Conservation (phyloP, 2,797 vertebrate species). For the Sciurus vulgaris region DNA sequence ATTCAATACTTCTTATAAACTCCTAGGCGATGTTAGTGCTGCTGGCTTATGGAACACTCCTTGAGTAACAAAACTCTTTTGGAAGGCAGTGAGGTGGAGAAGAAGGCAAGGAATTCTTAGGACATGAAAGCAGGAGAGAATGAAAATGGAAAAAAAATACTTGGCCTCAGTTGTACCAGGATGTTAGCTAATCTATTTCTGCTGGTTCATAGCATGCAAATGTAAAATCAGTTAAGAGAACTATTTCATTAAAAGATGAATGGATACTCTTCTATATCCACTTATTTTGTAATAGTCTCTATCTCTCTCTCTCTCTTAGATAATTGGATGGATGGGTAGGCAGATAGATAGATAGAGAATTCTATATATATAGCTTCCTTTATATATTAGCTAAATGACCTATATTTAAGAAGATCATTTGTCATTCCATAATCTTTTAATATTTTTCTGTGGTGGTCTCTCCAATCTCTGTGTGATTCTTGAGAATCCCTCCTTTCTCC, state of each 20-base stretch:
- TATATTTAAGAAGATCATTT: neutral
- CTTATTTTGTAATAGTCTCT: neutral
- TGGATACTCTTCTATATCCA: neutral
- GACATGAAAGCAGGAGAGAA: neutral
- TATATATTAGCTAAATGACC: neutral
- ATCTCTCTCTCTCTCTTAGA: too few relatives aligned
- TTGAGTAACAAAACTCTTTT: neutral
- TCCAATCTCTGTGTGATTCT: neutral
- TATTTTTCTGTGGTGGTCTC: neutral
- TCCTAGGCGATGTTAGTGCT: neutral
- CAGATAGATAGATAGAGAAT: too few relatives aligned
- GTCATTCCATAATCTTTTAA: neutral
- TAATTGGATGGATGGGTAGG: too few relatives aligned
- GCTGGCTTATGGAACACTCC: neutral
- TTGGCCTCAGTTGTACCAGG: neutral
- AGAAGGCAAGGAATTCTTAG: neutral
- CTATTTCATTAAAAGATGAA: neutral
- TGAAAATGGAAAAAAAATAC: neutral
- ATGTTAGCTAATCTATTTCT: neutral
- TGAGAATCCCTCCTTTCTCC: neutral
- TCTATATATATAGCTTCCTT: neutral
- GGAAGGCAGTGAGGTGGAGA: neutral
- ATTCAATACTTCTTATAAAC: neutral
- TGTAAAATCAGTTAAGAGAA: slow-evolving; percentile 58
- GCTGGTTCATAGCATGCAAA: neutral